Evolutionary conservation across 2,113 vertebrate genomes (phyloP).

Genomic region (Oxygymnocypris stewartii): DNA sequence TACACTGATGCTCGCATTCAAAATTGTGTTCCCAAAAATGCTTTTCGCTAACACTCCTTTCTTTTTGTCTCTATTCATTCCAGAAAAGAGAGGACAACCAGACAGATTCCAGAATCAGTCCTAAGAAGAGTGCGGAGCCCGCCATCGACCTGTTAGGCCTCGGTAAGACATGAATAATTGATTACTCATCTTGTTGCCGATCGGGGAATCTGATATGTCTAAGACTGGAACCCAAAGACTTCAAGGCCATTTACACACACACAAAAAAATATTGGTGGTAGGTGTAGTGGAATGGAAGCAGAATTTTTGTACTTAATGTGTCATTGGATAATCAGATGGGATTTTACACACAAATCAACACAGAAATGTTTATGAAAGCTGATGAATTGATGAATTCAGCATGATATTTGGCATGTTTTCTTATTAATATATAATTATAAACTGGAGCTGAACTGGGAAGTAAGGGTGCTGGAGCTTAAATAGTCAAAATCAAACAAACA

Average conservation of each 20-base stretch:
- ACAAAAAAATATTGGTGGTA: neutral
- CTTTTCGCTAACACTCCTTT: slow-evolving; percentile 3
- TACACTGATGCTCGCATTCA: neutral
- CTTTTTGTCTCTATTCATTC: slow-evolving; percentile 56
- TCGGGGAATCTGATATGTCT: slow-evolving; percentile 14
- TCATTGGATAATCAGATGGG: neutral
- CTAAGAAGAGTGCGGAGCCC: slow-evolving; percentile 82
- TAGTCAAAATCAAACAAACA: neutral
- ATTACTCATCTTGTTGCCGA: neutral
- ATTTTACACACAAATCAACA: neutral
- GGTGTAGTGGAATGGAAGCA: neutral
- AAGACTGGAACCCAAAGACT: neutral
- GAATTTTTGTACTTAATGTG: neutral
- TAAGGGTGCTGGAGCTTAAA: neutral
- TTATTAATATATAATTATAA: no score
- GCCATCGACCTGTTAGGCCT: slow-evolving; percentile 92
- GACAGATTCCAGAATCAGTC: slow-evolving; percentile 81
- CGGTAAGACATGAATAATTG: slow-evolving; percentile 78
- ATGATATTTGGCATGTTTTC: no score
- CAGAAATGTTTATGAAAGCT: neutral
- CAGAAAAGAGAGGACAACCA: slow-evolving; percentile 86
- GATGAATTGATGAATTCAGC: neutral
- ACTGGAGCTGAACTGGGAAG: no score
- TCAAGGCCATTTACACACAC: neutral
- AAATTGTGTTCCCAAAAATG: neutral